A percentile compares a stretch with the other conserved stretches of the same genome.
phyloP scores from a whole-genome alignment of 2,888 invertebrate species.

The Drosophila atroscutellata region DNA sequence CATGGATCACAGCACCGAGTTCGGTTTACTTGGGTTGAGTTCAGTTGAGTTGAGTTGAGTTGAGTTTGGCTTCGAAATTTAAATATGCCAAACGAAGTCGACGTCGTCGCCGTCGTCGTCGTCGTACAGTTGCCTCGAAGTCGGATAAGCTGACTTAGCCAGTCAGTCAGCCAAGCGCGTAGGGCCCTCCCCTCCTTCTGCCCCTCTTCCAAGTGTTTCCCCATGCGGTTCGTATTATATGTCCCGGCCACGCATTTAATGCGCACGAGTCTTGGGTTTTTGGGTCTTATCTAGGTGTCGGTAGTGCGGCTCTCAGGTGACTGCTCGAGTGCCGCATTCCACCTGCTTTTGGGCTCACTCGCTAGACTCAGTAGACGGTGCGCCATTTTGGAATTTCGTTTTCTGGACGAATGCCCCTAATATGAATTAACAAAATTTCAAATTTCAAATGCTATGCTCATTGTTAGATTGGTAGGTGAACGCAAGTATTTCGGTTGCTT shows the following conservation, averaged over 20 bases:
- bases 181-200: conserved; percentile 22
- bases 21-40: conserved; percentile 31
- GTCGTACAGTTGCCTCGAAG: conserved; percentile 61
- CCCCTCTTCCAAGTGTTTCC: not conserved
- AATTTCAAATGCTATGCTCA: conserved; percentile 74
- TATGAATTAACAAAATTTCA: conserved; percentile 71
- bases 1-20: conserved; percentile 73
- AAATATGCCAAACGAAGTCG: conserved; percentile 52
- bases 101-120: conserved; percentile 13
- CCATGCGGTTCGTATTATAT: not conserved
- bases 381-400: conserved; percentile 77
- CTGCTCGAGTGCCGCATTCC: conserved; percentile 59
- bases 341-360: conserved; percentile 54
- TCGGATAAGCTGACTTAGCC: conserved; percentile 60
- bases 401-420: conserved; percentile 78
- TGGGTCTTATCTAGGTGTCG: conserved; percentile 49
- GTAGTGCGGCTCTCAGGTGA: conserved; percentile 39
- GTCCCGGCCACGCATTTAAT: conserved; percentile 46
- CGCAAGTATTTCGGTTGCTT: conserved; percentile 31
- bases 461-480: conserved; percentile 56
- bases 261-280: conserved; percentile 54
- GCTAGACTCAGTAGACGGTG: conserved; percentile 6
- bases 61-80: conserved; percentile 46
- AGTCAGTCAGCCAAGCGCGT: conserved; percentile 61
- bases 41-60: conserved; percentile 9